Base-by-base conservation (phyloP, 1,140 invertebrate genomes). In the Euwallacea fornicatus region DNA sequence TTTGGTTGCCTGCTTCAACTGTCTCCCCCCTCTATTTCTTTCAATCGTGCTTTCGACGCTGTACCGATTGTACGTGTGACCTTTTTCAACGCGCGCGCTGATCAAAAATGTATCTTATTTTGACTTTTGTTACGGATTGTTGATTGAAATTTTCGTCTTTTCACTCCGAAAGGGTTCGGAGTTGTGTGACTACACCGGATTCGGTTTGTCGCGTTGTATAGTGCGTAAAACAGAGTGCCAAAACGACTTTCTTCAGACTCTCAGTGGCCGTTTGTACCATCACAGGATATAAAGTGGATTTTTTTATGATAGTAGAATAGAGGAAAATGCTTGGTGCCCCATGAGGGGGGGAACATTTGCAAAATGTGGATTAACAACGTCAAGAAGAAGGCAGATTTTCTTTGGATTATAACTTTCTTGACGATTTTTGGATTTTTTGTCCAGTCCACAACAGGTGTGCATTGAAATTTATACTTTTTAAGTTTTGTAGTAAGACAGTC, bases 321-420 rank as follows among this genome's bases (percentile, higher is more conserved):
- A 33, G 21, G 21, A 33, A 33, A 33, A 33, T 33, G 75, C 66
- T 62, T 64, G 73, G 78, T 78, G 76, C 76, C 80, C 80, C 79
- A 80, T 81, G 79, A 74, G 78, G 79, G 79, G 77, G 79, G 75
- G 76, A 77, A 75, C 76, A 76, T 77, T 60, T 69, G 69, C 75
- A 79, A 76, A 78, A 81, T 81, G 80, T 80, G 80, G 78, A 79
- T 81, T 81, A 80, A 75, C 66, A 76, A 80, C 77, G 66, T 72
- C 66, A 72, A 76, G 71, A 79, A 75, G 76, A 79, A 74, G 80
- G 79, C 78, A 76, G 77, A 80, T 68, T 58, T 74, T 75, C 74
- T 76, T 78, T 76, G 79, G 79, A 80, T 80, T 79, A 80, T 78
- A 78, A 74, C 74, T 62, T 67, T 72, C 71, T 72, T 71, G 62